Base-by-base conservation (phyloP, 2,797 vertebrate genomes). In the Sebastolobus alascanus region DNA sequence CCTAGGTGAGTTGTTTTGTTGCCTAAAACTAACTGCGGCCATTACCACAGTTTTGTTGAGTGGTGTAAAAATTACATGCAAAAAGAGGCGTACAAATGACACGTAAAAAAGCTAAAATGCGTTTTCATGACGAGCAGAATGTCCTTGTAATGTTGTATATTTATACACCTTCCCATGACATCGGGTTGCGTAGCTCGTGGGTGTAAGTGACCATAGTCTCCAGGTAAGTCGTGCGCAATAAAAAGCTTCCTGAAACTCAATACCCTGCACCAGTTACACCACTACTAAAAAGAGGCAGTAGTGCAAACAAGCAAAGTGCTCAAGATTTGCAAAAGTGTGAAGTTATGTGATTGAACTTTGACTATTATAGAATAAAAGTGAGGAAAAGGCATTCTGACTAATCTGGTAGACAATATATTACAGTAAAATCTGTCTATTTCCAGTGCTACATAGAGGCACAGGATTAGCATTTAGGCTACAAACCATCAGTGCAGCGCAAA, bases 391-490 rank as follows among this genome's bases (percentile, higher is more conserved):
- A 35, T 35, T 20, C 1, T 35, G 13, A 40, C 31, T 11, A 5
- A 40, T 40, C 16, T 56, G 22, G 5, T 20, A 50, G 20, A 61
- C 43, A 50, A 33, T 12, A 37, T 1, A 52, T 3, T 25, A 61
- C 14, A 60, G 11, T 50, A 1, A 11, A 65, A 58, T 46, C 35
- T 25, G 11, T 33, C 1, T 3, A 33, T 65, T 58, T 14, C 20
- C 7, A 66, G 14, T 31, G 25, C 55, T 43, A 6, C 46, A 14
- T 22, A 43, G 12, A n/a, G 22, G 46, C 56, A 43, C 13, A 4
- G 46, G 27, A 11, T 71, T 52, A 61, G 46, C 31, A 66, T 69
- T 29, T 79, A 77, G 65, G 22, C 67, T 50, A 68, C 46, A 55
- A 73, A 10, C 16, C 50, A 46, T 35, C 46, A 33, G 27, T 58